A percentile compares a stretch with the other conserved stretches of the same genome.
Conservation (phyloP, 2,888 invertebrate species). For the Plutella xylostella region DNA sequence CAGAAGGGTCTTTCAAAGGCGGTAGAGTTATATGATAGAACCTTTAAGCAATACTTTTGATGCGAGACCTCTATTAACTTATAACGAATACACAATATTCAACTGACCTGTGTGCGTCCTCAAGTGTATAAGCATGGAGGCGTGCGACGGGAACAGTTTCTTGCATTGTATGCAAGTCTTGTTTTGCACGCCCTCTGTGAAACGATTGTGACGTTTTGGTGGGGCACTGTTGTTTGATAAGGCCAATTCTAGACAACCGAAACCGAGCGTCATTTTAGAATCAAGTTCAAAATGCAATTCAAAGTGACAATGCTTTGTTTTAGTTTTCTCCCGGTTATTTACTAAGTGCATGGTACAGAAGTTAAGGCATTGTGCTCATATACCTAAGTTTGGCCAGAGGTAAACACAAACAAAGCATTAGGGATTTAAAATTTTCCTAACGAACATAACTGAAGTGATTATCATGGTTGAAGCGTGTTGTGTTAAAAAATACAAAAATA, state of each 20-base stretch:
- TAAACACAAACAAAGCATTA: slow-evolving; percentile 34
- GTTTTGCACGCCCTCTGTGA: slow-evolving; percentile 67
- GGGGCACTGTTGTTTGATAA: slow-evolving; percentile 79
- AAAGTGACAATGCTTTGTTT: slow-evolving; percentile 21
- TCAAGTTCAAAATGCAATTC: slow-evolving; percentile 20
- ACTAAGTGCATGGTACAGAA: background rate
- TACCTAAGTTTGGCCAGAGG: slow-evolving; percentile 5
- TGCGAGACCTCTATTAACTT: no score
- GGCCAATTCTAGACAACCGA: slow-evolving; percentile 77
- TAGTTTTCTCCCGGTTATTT: background rate
- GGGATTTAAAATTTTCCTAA: slow-evolving; percentile 16
- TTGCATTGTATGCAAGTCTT: slow-evolving; percentile 77
- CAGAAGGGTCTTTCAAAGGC: no score
- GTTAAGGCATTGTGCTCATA: background rate
- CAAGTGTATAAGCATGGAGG: slow-evolving; percentile 82
- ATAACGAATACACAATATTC: background rate
- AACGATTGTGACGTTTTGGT: slow-evolving; percentile 72
- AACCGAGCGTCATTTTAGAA: slow-evolving; percentile 56
- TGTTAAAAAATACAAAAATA: slow-evolving; percentile 13
- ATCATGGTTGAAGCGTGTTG: slow-evolving; percentile 48
- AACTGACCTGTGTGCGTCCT: slow-evolving; percentile 76
- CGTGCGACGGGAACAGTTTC: slow-evolving; percentile 82
- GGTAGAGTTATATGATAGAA: no score
- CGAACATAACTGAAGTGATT: slow-evolving; percentile 63
- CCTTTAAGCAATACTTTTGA: no score